Evolutionary conservation across 2,888 invertebrate genomes (phyloP), one percentile per base, ranked within the genome.

Genomic region (Athetis lepigone): DNA sequence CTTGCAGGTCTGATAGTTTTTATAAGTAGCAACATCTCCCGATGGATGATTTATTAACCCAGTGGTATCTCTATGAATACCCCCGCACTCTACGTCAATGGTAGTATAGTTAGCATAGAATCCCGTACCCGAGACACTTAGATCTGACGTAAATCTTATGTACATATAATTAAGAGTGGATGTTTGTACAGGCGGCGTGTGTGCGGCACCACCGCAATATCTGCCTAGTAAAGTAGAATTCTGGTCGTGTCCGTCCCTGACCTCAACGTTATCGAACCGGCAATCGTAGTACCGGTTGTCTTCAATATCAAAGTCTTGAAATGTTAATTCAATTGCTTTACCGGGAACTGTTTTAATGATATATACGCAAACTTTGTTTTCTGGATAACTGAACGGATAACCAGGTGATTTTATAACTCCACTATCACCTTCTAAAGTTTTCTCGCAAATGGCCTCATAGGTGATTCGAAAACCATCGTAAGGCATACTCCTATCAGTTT

Each of bases 81-180:
- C 98, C 1, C 98, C 98, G 89, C 98, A 98, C 62, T 93, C 96
- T 87, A 95, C 95, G 63, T 96, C 95, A 27, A 97, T 86, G 0
- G 97, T 95, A 0, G 96, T 96, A 83, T 97, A 98, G 67, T 97
- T 97, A 1, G 97, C 97, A 64, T 95, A 95, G 85, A 98, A 98
- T 3, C 98, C 98, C 46, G 95, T 93, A 2, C 96, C 96, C 5
- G 91, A 85, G 16, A 96, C 78, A 18, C 92, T 95, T 42, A 88
- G 79, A 80, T 97, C 97, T 0, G 96, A 96, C 56, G 88, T 88
- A 81, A 98, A 97, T 68, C 95, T 95, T 11, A 99, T 79, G 86
- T 96, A 96, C 86, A 99, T 90, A 80, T 96, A 96, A 89, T 98
- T 98, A 57, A 96, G 95, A 0, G 96, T 96, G 0, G 98, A 98